Percentiles rank a stretch among this genome's conserved stretches.
These are phyloP conservation scores for Sardinella longiceps DNA, from an alignment of 2,797 vertebrate species.

Conservation along the genomic window DNA sequence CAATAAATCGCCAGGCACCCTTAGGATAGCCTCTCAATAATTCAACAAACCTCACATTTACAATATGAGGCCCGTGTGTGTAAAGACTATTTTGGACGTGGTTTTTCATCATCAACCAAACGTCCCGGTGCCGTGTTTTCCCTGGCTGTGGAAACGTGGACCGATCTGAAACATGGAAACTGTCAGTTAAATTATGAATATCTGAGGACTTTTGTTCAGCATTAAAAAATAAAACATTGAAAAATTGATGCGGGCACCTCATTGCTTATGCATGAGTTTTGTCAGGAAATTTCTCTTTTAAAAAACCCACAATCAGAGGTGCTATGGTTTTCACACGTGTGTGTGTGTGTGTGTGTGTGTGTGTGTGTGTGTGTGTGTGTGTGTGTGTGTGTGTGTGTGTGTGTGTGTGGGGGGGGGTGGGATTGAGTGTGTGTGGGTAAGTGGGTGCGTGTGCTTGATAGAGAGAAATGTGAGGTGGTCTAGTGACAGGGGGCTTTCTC, in stretches of 20 bases:
- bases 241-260: constrained; percentile 68
- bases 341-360: not conserved
- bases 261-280: constrained; percentile 70
- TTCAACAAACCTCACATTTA: constrained; percentile 52
- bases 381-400: not conserved
- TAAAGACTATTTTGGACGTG: constrained; percentile 51
- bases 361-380: not conserved
- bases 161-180: constrained; percentile 67
- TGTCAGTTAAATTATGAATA: constrained; percentile 79
- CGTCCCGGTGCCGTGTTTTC: constrained; percentile 49
- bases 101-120: constrained; percentile 55
- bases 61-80: constrained; percentile 48
- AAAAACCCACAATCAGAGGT: constrained; percentile 62
- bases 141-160: constrained; percentile 51
- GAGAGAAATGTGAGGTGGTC: not conserved
- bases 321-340: constrained; percentile 18
- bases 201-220: constrained; percentile 74
- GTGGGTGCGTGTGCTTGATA: not conserved
- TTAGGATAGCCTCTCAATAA: constrained; percentile 49
- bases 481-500: not conserved
- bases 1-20: constrained; percentile 48
- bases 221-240: constrained; percentile 78
- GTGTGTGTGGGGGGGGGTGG: not conserved
- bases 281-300: constrained; percentile 57
- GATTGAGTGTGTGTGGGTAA: not conserved